Evolutionary conservation across 2,797 vertebrate genomes (phyloP).

Genomic region (Trichosurus vulpecula): DNA sequence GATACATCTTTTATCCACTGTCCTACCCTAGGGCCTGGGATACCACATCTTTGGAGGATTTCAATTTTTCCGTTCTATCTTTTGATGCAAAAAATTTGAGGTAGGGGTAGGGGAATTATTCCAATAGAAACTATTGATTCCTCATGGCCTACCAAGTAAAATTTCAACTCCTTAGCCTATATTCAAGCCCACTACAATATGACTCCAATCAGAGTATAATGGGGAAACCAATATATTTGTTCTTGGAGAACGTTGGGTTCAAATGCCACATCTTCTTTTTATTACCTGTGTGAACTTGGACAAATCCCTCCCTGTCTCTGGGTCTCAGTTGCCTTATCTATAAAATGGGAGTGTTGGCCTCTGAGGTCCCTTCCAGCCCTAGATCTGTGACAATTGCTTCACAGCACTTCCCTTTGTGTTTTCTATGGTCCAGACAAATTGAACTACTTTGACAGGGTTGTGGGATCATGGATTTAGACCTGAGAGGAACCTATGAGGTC

Average conservation of each 20-base stretch:
- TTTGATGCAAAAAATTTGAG: not conserved
- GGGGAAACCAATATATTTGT: not conserved
- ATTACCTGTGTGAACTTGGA: not conserved
- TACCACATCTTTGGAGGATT: not conserved
- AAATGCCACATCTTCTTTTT: not conserved
- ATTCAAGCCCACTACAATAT: not conserved
- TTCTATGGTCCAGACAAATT: not conserved
- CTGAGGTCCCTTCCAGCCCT: not conserved
- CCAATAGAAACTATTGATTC: not conserved
- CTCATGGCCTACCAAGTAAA: not conserved
- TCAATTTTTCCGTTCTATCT: not conserved
- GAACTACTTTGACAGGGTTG: not conserved
- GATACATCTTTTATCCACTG: not conserved
- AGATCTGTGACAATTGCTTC: not conserved
- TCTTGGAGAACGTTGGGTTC: not conserved
- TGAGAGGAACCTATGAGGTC: not conserved
- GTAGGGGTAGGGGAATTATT: not conserved
- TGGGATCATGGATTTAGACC: not conserved
- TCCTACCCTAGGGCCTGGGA: not conserved
- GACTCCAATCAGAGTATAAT: not conserved
- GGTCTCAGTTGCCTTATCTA: not conserved
- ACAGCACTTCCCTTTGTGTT: not conserved
- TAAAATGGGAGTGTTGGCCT: not conserved
- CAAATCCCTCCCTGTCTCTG: not conserved
- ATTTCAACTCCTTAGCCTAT: not conserved